A percentile compares a stretch with the other conserved stretches of the same genome.
Evolutionary conservation across 2,113 vertebrate species (phyloP).

Genomic region (Hirundichthys speculiger): DNA sequence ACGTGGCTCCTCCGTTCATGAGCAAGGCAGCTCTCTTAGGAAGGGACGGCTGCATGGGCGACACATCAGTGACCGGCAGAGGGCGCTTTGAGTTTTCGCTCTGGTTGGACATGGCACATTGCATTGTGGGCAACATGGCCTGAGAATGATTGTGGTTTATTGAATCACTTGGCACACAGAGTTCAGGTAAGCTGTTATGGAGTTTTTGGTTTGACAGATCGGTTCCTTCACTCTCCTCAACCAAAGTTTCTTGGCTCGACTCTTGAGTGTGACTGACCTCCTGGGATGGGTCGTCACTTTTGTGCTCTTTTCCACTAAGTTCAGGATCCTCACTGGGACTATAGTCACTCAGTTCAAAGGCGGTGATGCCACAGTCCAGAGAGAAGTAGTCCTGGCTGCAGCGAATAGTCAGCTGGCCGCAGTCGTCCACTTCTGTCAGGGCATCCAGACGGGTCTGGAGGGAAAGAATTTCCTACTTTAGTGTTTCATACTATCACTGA

Average conservation of each 20-base stretch:
- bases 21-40: slow-evolving; percentile 89
- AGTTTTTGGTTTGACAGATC: slow-evolving; percentile 61
- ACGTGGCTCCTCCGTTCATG: slow-evolving; percentile 74
- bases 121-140: slow-evolving; percentile 42
- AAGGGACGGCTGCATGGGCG: slow-evolving; percentile 87
- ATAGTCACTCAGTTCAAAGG: slow-evolving; percentile 95
- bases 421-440: slow-evolving; percentile 95
- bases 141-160: slow-evolving; percentile 21
- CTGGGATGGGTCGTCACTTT: slow-evolving; percentile 38
- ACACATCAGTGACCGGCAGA: slow-evolving; percentile 86
- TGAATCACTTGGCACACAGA: slow-evolving; percentile 43
- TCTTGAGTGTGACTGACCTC: background rate
- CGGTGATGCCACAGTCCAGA: slow-evolving; percentile 97
- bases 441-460: slow-evolving; percentile 91
- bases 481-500: background rate
- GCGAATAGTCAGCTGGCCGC: slow-evolving; percentile 96
- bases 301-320: slow-evolving; percentile 68
- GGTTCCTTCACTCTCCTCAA: slow-evolving; percentile 43
- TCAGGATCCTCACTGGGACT: slow-evolving; percentile 91
- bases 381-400: slow-evolving; percentile 98
- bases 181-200: slow-evolving; percentile 85
- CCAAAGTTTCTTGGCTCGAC: background rate
- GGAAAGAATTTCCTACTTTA: background rate
- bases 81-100: slow-evolving; percentile 86
- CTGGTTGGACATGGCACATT: slow-evolving; percentile 55